Percentiles rank a stretch among this genome's conserved stretches.
Evolutionary conservation across 2,113 vertebrate genomes (phyloP).

Genomic region (Pseudopipra pipra): DNA sequence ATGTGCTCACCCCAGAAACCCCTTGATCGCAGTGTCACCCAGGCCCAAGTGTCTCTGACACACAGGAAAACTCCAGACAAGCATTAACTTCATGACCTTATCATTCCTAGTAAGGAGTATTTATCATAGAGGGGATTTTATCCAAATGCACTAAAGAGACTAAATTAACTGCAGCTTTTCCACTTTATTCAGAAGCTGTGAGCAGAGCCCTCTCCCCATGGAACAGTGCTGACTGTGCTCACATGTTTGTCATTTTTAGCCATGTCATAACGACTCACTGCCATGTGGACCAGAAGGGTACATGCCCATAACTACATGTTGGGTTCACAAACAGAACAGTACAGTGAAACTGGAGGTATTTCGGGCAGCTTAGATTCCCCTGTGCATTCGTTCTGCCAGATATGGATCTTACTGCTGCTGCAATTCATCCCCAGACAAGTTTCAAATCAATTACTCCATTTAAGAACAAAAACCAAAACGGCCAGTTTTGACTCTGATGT

Average conservation of each 20-base stretch:
- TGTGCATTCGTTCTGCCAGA: background rate
- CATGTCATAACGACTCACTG: background rate
- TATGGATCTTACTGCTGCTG: background rate
- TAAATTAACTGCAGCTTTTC: background rate
- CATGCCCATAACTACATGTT: background rate
- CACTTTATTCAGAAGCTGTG: background rate
- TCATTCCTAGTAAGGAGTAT: background rate
- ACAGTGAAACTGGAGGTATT: background rate
- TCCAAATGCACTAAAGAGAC: background rate
- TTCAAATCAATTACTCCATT: background rate
- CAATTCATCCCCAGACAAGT: background rate
- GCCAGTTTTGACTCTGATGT: background rate
- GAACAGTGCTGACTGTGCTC: background rate
- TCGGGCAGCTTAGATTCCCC: background rate
- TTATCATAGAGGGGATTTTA: background rate
- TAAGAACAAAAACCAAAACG: background rate
- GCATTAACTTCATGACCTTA: background rate
- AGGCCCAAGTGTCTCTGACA: fast-evolving
- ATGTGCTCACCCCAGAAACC: background rate
- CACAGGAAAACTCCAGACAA: background rate
- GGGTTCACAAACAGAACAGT: background rate
- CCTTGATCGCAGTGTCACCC: background rate
- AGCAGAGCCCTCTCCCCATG: background rate
- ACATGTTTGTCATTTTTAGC: background rate
- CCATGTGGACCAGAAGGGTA: background rate